Base-by-base conservation (phyloP, 2,797 vertebrate species). In the Leuciscus waleckii region DNA sequence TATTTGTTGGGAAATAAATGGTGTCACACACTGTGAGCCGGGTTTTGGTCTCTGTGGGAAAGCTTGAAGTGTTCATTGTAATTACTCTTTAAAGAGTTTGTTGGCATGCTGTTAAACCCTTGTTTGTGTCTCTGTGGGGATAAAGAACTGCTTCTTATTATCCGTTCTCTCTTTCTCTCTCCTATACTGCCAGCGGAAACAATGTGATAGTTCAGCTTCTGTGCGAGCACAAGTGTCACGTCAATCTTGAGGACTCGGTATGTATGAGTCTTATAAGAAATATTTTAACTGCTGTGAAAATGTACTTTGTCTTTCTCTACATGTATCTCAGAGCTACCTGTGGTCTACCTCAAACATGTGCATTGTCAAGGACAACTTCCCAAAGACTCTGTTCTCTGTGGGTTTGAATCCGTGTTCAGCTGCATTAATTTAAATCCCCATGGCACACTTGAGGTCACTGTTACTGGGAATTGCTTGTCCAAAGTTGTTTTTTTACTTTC, bases 161-260 rank as follows among this genome's bases (percentile, higher is more conserved):
- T 81, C 21, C 82, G 74, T 81, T 75, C 11, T 67, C 19, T 73
- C 84, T 73, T 77, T 79, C 65, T 86, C 78, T 83, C 79, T 91
- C 87, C 85, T 85, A 26, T 89, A 99, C 96, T 86, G 92, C 94
- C 4, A 94, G 93, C 63, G 98, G 98, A 86, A 96, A 94, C 90
- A 88, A 96, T 87, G 95, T 93, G 82, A 94, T 93, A n/a, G 94
- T 97, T 91, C 97, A 97, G 32, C 93, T 97, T 86, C 94, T 99
- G 46, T 98, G 96, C 80, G 97, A 99, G 89, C 93, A 97, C 86
- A 98, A 95, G 90, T 96, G 96, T 92, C 93, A 96, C 4, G 35
- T 97, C 88, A 97, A 97, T 84, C 73, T 97, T 80, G 97, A 96
- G 93, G 98, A 99, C 90, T 87, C 85, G 92, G 98, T 99, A 95